These are phyloP conservation scores for Pomacea canaliculata DNA, from an alignment of 2,888 invertebrate genomes.

Conservation along the genomic window DNA sequence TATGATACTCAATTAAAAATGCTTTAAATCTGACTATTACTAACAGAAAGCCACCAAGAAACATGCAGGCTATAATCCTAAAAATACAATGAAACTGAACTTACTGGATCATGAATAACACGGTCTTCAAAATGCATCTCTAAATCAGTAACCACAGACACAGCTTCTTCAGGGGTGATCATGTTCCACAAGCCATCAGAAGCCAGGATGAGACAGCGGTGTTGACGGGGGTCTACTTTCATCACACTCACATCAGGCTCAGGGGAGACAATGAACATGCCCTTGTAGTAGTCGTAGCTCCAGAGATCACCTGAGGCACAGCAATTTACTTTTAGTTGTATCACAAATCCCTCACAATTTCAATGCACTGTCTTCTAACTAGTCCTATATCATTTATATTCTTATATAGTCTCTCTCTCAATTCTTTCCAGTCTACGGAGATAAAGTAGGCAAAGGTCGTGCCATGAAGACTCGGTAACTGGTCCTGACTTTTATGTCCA, in stretches of 20 bases:
- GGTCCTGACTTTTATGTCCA: too few species aligned
- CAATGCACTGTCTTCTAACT: too few species aligned
- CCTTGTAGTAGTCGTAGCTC: slow-evolving; percentile 92
- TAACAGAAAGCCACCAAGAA: too few species aligned
- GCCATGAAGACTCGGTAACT: too few species aligned
- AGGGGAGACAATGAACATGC: slow-evolving; percentile 97
- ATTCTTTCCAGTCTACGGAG: background rate
- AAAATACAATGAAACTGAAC: slow-evolving; percentile 22
- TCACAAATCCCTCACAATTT: background rate
- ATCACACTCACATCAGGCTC: slow-evolving; percentile 95
- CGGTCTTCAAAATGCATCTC: slow-evolving; percentile 61
- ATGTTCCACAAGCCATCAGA: slow-evolving; percentile 99
- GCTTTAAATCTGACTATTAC: too few species aligned
- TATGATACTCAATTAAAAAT: background rate
- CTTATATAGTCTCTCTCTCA: too few species aligned
- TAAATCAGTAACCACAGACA: slow-evolving; percentile 78
- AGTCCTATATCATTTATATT: too few species aligned
- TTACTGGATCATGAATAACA: slow-evolving; percentile 59
- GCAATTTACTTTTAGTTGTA: background rate
- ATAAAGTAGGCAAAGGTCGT: too few species aligned
- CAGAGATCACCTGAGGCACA: slow-evolving; percentile 86
- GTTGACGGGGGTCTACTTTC: slow-evolving; percentile 79
- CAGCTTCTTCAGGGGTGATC: slow-evolving; percentile 85
- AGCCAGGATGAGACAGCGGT: slow-evolving; percentile 88
- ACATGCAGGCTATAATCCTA: too few species aligned